phyloP scores from a whole-genome alignment of 1,140 invertebrate species.

The Drosophila cardini region DNA sequence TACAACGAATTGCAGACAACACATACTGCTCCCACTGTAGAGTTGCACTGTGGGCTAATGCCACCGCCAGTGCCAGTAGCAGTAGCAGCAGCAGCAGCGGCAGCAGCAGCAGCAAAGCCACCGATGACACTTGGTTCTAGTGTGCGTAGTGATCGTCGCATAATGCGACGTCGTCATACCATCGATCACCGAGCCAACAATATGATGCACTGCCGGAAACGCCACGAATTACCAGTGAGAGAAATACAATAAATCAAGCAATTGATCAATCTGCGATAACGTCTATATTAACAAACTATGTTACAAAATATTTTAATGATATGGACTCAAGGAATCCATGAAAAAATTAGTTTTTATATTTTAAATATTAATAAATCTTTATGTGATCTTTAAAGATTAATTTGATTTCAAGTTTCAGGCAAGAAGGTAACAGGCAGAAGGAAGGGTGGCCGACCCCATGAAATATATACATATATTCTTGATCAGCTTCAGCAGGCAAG shows the following conservation, averaged over 20 bases:
- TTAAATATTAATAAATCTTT: not conserved
- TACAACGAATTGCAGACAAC: conserved; percentile 11
- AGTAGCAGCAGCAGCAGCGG: not conserved
- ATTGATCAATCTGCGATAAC: conserved; percentile 26
- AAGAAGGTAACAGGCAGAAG: too few species aligned
- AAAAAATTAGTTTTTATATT: not conserved
- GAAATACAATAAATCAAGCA: conserved; percentile 4
- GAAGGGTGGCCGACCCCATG: too few species aligned
- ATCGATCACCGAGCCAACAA: conserved; percentile 27
- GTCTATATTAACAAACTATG: conserved; percentile 48
- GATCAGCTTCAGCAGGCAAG: too few species aligned
- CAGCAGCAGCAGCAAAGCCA: not conserved
- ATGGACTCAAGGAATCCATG: conserved; percentile 12
- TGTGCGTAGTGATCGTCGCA: not conserved
- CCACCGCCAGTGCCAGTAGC: not conserved
- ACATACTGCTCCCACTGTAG: not conserved
- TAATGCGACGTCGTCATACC: conserved; percentile 29
- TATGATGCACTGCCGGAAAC: not conserved
- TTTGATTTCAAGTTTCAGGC: not conserved
- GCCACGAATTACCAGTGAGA: not conserved
- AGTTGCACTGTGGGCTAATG: not conserved
- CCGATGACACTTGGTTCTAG: not conserved
- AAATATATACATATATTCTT: too few species aligned
- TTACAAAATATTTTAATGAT: conserved; percentile 40
- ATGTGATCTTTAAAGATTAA: conserved; percentile 1